A percentile compares a stretch with the other conserved stretches of the same genome.
Evolutionary conservation across 2,888 invertebrate species (phyloP).

Genomic region (Pasiphila rectangulata): DNA sequence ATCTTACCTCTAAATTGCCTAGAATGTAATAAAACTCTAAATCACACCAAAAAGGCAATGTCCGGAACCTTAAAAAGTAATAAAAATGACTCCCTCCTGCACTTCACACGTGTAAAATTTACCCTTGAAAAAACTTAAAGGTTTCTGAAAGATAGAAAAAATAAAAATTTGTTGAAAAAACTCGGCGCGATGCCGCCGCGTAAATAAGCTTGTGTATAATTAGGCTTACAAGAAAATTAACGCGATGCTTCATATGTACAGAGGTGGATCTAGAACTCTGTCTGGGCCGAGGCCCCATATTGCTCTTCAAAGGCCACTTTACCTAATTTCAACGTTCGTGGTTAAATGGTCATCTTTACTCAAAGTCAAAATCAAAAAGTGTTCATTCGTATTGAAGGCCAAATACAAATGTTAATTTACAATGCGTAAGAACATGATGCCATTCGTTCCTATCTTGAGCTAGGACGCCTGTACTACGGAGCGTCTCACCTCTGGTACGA

Average conservation of each 20-base stretch:
- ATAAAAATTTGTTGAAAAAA: too few relatives aligned
- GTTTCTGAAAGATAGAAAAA: too few relatives aligned
- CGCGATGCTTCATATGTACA: constrained; percentile 39
- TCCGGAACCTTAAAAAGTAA: constrained; percentile 22
- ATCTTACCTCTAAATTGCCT: neutral
- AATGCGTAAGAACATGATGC: too few relatives aligned
- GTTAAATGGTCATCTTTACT: too few relatives aligned
- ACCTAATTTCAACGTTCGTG: too few relatives aligned
- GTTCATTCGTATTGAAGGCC: too few relatives aligned
- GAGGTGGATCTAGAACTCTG: neutral
- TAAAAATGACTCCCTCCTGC: constrained; percentile 28
- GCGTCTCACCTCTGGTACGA: too few relatives aligned
- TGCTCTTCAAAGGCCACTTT: too few relatives aligned
- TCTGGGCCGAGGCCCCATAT: neutral
- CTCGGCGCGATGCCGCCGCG: constrained; percentile 47
- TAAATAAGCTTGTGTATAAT: constrained; percentile 68
- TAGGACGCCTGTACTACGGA: too few relatives aligned
- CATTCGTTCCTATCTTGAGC: too few relatives aligned
- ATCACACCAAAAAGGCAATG: constrained; percentile 12
- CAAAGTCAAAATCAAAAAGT: too few relatives aligned
- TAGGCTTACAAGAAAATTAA: constrained; percentile 68
- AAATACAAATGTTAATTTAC: too few relatives aligned
- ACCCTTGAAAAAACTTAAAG: constrained; percentile 57
- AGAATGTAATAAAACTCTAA: constrained; percentile 7
- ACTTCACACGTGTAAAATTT: constrained; percentile 45